Evolutionary conservation across 30 jellyfish, hydroid and myxozoan species (phyloP).

Genomic region (Cassiopea andromeda): DNA sequence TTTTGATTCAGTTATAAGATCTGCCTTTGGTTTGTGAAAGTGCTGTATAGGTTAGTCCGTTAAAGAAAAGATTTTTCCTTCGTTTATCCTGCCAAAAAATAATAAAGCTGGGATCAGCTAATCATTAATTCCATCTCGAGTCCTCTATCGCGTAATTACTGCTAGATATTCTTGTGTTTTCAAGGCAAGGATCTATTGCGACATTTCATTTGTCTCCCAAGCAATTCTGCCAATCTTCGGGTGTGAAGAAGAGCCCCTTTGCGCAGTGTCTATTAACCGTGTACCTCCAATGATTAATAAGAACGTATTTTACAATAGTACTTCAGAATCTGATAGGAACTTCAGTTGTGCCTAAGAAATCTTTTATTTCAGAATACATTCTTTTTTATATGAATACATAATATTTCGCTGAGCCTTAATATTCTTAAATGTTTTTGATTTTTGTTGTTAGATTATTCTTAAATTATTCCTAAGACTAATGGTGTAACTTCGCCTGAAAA

Average conservation of each 20-base stretch:
- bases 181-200: background rate
- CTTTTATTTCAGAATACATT: no score
- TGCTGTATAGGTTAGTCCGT: conserved; percentile 7
- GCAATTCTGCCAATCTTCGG: background rate
- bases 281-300: no score
- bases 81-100: background rate
- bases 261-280: no score
- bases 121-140: background rate
- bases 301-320: no score
- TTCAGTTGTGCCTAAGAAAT: no score
- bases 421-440: no score
- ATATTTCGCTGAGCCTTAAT: no score
- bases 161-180: background rate
- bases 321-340: no score
- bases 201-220: background rate
- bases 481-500: no score
- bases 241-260: background rate
- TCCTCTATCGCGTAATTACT: background rate
- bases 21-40: conserved; percentile 37
- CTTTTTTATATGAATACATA: no score
- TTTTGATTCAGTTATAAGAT: conserved; percentile 22
- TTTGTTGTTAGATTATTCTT: no score
- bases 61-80: background rate
- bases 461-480: no score
- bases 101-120: background rate